phyloP scores from a whole-genome alignment of 1,140 invertebrate genomes.

The Euborellia annulipes region DNA sequence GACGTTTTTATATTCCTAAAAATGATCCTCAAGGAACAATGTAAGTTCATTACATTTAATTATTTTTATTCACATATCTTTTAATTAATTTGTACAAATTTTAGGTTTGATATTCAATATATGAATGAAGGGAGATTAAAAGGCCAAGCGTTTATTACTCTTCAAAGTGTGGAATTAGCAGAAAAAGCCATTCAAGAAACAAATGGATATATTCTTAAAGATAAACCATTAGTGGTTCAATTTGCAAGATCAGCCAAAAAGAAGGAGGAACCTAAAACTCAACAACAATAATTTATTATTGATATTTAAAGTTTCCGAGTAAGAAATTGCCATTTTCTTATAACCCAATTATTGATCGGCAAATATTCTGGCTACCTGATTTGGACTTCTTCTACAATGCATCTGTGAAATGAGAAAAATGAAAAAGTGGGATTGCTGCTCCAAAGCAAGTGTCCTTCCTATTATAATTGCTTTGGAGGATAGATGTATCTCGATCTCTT shows the following conservation, averaged over 20 bases:
- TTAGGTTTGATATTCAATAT: constrained; percentile 63
- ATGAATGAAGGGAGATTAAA: constrained; percentile 95
- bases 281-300: constrained; percentile 1
- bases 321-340: too few species aligned
- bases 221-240: constrained; percentile 81
- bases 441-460: too few species aligned
- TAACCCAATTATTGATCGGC: too few species aligned
- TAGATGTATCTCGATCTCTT: too few species aligned
- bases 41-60: constrained; percentile 22
- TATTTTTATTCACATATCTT: constrained; percentile 8
- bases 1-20: constrained; percentile 40
- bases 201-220: constrained; percentile 75
- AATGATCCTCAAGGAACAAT: constrained; percentile 32
- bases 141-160: constrained; percentile 83
- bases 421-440: too few species aligned
- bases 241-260: constrained; percentile 52
- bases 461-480: too few species aligned
- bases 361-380: too few species aligned
- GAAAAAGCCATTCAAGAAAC: constrained; percentile 64
- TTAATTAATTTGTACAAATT: constrained; percentile 16
- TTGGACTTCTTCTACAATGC: too few species aligned
- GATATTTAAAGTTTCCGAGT: neutral
- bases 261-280: constrained; percentile 20
- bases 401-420: too few species aligned
- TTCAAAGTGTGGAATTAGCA: constrained; percentile 53